A percentile compares a stretch with the other conserved stretches of the same genome.
Conservation (phyloP, 2,797 vertebrate species). For the Ceyx erithaca region DNA sequence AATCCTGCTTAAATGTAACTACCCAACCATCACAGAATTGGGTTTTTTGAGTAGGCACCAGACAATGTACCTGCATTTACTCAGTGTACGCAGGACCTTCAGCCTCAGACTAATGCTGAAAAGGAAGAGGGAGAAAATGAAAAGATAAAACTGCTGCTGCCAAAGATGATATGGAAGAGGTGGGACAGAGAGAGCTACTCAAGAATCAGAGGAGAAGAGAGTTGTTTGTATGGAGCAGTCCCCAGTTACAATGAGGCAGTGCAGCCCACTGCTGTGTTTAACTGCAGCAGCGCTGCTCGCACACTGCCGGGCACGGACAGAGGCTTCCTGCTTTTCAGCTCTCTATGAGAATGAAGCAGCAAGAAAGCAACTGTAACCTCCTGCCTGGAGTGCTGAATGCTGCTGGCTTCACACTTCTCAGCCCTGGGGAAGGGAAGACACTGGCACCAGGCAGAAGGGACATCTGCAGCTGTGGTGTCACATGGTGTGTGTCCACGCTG, state of each 20-base stretch:
- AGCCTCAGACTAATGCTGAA: neutral
- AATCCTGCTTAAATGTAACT: neutral
- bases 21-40: neutral
- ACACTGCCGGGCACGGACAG: neutral
- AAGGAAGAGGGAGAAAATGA: neutral
- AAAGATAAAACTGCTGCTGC: neutral
- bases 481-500: rapidly evolving
- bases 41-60: neutral
- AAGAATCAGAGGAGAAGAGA: neutral
- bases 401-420: neutral
- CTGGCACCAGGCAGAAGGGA: neutral
- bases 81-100: rapidly evolving
- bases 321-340: neutral
- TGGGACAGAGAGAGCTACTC: neutral
- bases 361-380: neutral
- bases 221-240: neutral
- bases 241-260: rapidly evolving
- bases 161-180: neutral
- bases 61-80: neutral
- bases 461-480: neutral
- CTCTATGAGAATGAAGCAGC: neutral
- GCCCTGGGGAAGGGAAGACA: neutral
- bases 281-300: neutral
- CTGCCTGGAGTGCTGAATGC: neutral
- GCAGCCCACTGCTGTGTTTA: neutral